Conservation (phyloP, 1,140 invertebrate species). For the Lordiphosa stackelbergi region DNA sequence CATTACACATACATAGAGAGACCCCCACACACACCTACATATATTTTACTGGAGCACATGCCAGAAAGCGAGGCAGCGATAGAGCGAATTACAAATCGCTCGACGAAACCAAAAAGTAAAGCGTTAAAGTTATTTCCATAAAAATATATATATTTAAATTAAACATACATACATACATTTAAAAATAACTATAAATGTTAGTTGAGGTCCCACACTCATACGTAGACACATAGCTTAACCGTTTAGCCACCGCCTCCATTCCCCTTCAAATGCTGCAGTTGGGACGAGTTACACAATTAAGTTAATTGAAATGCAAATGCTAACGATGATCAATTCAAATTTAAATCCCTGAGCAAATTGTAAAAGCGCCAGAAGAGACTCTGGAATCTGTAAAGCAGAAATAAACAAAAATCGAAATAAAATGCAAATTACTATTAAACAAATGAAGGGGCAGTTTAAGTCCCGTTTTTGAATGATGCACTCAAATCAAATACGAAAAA, state of each 20-base stretch:
- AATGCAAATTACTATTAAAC: conserved; percentile 31
- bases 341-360: not conserved
- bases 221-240: conserved; percentile 13
- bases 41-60: conserved; percentile 36
- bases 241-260: conserved; percentile 18
- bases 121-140: conserved; percentile 68
- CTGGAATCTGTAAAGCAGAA: conserved; percentile 22
- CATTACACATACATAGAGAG: conserved; percentile 22
- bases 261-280: conserved; percentile 12
- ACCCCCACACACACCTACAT: conserved; percentile 18
- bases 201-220: conserved; percentile 45
- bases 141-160: conserved; percentile 23
- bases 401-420: conserved; percentile 40
- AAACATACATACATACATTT: conserved; percentile 19
- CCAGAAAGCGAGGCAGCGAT: conserved; percentile 16
- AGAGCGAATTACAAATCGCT: conserved; percentile 21
- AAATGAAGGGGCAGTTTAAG: no score
- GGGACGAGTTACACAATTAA: conserved; percentile 23
- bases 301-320: conserved; percentile 28
- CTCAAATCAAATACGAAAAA: no score
- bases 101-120: conserved; percentile 51
- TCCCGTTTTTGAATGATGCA: no score
- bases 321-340: conserved; percentile 57
- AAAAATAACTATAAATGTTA: conserved; percentile 59
- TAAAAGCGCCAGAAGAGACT: conserved; percentile 18